phyloP scores from a whole-genome alignment of 2,113 vertebrate genomes.

The Equus przewalskii region DNA sequence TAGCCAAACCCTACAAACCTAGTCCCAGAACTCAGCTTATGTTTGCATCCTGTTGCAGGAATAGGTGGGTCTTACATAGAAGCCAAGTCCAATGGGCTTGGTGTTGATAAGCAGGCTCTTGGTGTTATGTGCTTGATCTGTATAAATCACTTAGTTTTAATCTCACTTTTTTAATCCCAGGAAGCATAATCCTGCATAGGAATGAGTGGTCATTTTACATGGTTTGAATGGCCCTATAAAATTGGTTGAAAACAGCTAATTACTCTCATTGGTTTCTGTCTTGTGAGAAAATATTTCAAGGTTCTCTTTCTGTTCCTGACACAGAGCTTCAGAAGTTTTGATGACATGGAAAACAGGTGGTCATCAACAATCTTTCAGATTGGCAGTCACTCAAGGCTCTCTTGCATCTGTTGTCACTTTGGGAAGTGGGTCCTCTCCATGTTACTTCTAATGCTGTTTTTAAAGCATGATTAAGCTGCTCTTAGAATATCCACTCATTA shows the following conservation, averaged over 20 bases:
- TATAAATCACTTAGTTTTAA: not conserved
- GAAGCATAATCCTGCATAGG: not conserved
- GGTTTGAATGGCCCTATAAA: not conserved
- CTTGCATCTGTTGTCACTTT: conserved; percentile 30
- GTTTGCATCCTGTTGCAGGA: not conserved
- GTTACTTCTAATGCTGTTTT: not conserved
- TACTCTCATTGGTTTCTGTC: not conserved
- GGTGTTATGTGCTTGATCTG: not conserved
- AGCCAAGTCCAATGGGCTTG: not conserved
- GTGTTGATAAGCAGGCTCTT: not conserved
- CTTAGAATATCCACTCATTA: not conserved
- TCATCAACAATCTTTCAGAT: not conserved
- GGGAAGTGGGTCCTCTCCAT: not conserved
- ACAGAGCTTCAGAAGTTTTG: not conserved
- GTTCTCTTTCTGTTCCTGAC: conserved; percentile 9
- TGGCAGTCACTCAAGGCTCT: conserved; percentile 1
- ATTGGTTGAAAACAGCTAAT: not conserved
- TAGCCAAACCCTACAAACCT: not conserved
- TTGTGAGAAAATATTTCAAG: not conserved
- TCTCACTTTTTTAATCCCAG: not conserved
- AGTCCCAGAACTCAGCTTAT: not conserved
- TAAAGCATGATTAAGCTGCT: conserved; percentile 41
- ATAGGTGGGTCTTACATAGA: not conserved
- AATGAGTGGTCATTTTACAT: not conserved
- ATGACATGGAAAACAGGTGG: conserved; percentile 51